Evolutionary conservation across 53 echinoderm and acorn worm species (phyloP).

Genomic region (Paelopatides confundens): DNA sequence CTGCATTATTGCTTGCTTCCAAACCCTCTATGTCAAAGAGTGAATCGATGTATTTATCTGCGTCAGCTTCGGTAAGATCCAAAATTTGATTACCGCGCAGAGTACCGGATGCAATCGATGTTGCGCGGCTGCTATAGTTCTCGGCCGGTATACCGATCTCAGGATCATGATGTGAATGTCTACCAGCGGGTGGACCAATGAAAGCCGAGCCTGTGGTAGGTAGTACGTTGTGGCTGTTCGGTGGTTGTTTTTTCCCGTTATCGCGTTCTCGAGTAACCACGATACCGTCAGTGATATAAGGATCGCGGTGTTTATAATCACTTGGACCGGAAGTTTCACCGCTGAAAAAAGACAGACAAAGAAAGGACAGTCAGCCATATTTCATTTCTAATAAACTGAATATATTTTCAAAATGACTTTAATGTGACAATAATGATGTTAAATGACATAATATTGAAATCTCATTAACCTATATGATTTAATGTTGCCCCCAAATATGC

Average conservation of each 20-base stretch:
- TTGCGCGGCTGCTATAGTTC: constrained; percentile 39
- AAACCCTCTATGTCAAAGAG: constrained; percentile 36
- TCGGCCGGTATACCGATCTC: constrained; percentile 46
- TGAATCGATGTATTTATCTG: constrained; percentile 36
- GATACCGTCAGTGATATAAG: constrained; percentile 20
- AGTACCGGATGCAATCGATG: constrained; percentile 22
- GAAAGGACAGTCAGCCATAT: background rate
- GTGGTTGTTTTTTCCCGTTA: background rate
- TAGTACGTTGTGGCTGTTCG: background rate
- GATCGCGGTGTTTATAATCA: constrained; percentile 40
- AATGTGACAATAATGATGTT: background rate
- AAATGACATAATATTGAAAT: no score
- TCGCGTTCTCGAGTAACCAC: constrained; percentile 12
- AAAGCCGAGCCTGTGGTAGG: background rate
- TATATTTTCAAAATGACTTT: background rate
- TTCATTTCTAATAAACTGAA: background rate
- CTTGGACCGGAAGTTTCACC: constrained; percentile 19
- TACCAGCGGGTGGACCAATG: background rate
- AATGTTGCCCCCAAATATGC: no score
- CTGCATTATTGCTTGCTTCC: background rate
- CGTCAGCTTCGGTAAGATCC: background rate
- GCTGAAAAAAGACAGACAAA: background rate
- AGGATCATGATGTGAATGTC: background rate
- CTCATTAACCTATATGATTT: no score
- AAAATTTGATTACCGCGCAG: constrained; percentile 22